Conservation (phyloP, 2,888 invertebrate genomes). For the Bruchidius siliquastri region DNA sequence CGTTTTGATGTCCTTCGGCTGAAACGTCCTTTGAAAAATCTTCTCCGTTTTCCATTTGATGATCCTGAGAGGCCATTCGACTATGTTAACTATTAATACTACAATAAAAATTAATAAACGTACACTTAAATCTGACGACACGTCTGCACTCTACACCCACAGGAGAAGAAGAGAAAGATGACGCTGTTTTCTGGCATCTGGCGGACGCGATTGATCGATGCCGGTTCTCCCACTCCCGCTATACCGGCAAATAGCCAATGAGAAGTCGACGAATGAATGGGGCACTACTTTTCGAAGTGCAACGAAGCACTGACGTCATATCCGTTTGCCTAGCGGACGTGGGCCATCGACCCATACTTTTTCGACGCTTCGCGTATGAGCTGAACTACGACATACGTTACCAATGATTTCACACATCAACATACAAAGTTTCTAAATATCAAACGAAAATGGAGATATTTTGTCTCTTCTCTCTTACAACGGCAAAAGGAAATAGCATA, state of each 20-base stretch:
- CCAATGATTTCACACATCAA: not conserved
- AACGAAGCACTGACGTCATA: not conserved
- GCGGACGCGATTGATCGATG: conserved; percentile 8
- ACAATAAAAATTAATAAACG: conserved; percentile 2
- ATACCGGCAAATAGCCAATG: conserved; percentile 16
- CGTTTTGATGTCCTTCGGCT: conserved; percentile 51
- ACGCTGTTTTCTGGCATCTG: conserved; percentile 13
- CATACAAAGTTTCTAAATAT: too few relatives aligned
- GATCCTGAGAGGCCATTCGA: conserved; percentile 58
- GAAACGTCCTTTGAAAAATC: conserved; percentile 72
- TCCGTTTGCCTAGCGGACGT: not conserved
- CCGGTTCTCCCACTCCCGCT: conserved; percentile 12
- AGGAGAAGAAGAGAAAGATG: conserved; percentile 37
- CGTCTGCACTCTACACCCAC: conserved; percentile 37
- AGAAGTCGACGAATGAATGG: not conserved
- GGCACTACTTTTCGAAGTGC: conserved; percentile 21
- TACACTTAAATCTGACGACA: conserved; percentile 22
- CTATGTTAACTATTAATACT: conserved; percentile 9
- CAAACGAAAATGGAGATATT: not conserved
- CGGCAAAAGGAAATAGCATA: not conserved
- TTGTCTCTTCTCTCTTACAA: not conserved
- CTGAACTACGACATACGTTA: not conserved
- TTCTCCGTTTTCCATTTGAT: conserved; percentile 72
- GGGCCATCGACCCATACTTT: not conserved
- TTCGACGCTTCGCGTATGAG: not conserved